A percentile compares a stretch with the other conserved stretches of the same genome.
Evolutionary conservation across 2,113 vertebrate genomes (phyloP).

Genomic region (Panthera leo): DNA sequence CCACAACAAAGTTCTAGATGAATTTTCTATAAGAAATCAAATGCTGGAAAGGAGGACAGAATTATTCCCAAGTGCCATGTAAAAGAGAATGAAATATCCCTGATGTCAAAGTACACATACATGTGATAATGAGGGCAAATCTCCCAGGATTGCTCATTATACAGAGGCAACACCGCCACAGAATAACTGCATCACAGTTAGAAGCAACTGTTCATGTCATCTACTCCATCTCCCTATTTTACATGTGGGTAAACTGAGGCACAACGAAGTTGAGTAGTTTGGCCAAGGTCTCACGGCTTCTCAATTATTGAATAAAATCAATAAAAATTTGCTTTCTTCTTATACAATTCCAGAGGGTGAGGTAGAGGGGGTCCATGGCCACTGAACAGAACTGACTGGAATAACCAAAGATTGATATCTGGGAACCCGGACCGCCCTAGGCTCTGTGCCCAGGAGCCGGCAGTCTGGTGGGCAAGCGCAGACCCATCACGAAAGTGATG

Average conservation of each 20-base stretch:
- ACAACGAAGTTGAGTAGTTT: background rate
- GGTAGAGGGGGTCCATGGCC: background rate
- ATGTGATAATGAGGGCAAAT: background rate
- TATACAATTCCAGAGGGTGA: background rate
- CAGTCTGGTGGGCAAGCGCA: background rate
- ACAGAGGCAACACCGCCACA: background rate
- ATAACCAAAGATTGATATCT: background rate
- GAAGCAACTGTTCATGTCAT: background rate
- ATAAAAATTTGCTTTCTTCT: background rate
- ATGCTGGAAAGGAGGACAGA: constrained; percentile 45
- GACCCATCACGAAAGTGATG: background rate
- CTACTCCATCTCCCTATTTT: background rate
- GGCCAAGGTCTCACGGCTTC: background rate
- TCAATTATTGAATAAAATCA: background rate
- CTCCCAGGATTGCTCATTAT: background rate
- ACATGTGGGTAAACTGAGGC: background rate
- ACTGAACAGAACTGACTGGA: background rate
- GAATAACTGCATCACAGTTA: background rate
- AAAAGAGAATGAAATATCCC: background rate
- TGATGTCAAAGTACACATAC: background rate
- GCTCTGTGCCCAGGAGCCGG: background rate
- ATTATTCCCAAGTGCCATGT: constrained; percentile 54
- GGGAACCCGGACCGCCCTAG: background rate
- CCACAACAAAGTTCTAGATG: constrained; percentile 46
- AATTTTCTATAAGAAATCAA: constrained; percentile 54